Conservation (phyloP, 2,113 vertebrate genomes). For the Corythoichthys intestinalis region DNA sequence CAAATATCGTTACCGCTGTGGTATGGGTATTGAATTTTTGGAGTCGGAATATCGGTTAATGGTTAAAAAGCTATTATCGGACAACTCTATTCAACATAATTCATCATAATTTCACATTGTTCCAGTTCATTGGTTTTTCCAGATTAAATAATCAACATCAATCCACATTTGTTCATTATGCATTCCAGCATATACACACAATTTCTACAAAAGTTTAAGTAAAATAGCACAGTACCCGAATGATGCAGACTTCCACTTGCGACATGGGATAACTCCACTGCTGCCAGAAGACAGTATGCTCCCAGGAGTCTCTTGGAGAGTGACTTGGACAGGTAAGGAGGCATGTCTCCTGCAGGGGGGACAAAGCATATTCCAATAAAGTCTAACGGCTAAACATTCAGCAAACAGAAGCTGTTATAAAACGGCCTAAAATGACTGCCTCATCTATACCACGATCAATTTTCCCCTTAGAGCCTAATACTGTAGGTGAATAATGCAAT, state of each 20-base stretch:
- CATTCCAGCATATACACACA: no score
- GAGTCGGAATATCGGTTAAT: no score
- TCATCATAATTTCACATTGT: no score
- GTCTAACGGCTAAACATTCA: background rate
- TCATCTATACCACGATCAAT: constrained; percentile 1
- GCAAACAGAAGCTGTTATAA: constrained; percentile 14
- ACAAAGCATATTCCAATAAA: constrained; percentile 25
- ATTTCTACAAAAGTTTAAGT: background rate
- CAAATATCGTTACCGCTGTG: no score
- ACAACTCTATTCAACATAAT: no score
- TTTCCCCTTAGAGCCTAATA: background rate
- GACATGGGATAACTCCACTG: constrained; percentile 59
- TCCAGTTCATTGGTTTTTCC: no score
- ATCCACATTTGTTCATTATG: no score
- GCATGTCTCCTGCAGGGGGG: constrained; percentile 59
- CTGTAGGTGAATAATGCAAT: background rate
- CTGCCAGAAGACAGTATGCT: constrained; percentile 47
- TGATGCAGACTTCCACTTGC: constrained; percentile 71
- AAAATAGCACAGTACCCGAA: constrained; percentile 68
- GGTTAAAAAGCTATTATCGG: no score
- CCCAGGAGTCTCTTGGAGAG: constrained; percentile 29
- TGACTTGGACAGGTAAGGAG: constrained; percentile 62
- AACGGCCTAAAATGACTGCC: background rate
- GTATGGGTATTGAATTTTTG: no score
- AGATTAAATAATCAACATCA: no score